Evolutionary conservation across 1,140 invertebrate genomes (phyloP), one percentile per base, ranked within the genome.

Genomic region (Sogatella furcifera): DNA sequence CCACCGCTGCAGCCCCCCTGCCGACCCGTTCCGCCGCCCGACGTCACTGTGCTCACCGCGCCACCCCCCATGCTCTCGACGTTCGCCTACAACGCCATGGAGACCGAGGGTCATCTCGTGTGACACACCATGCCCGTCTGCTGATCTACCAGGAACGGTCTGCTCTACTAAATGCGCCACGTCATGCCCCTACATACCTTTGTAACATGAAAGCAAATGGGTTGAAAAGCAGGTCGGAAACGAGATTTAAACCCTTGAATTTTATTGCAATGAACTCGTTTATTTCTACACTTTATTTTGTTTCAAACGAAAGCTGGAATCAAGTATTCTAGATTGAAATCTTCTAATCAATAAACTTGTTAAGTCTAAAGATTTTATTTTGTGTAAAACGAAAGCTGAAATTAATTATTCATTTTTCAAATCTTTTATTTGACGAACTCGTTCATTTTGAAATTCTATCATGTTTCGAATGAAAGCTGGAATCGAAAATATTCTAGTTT

Each of bases 41-140:
- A 72, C 57, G 70, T 71, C 8, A 72, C 70, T 21, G 64, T 74
- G 52, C 61, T 72, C 62, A 65, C 68, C 53, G 66, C 71, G 59
- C 68, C 67, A 5, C 68, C 66, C 28, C 69, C 71, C 11, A 64
- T 74, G 13, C 66, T 76, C 14, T 74, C 73, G 19, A 76, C 74
- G 4, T 76, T 76, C 64, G 69, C 67, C 64, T 68, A 70, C 31
- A 62, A 61, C 64, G 38, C 65, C 62, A 64, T 72, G 41, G 73
- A 74, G 65, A 70, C 70, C 55, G 73, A 74, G 62, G 72, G 72
- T 46, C 73, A 74, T 60, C 68, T 74, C 17, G 73, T 74, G 64
- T 74, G 70, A 72, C 66, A 64, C 24, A 61, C 46, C 49, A 58
- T 52, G 5, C 24, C 55, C 52, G 54, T 52, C 13, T 49, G 55